These are phyloP conservation scores for Drosophila triauraria DNA, from an alignment of 1,140 invertebrate species.

Conservation along the genomic window DNA sequence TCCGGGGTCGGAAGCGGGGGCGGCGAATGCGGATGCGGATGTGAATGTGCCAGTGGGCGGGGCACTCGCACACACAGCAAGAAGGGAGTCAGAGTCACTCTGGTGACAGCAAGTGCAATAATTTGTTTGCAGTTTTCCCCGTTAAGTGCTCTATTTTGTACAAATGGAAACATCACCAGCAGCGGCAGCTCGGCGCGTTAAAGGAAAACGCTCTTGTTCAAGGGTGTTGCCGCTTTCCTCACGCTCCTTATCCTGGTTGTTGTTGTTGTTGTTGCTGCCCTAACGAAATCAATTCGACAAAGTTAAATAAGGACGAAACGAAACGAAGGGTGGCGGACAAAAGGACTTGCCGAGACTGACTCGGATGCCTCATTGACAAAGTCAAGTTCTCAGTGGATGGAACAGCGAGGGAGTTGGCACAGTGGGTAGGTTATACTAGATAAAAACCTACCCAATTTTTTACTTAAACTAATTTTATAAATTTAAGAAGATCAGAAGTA, in stretches of 20 bases:
- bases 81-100: conserved; percentile 24
- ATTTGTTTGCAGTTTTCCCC: conserved; percentile 84
- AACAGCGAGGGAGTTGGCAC: conserved; percentile 18
- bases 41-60: conserved; percentile 40
- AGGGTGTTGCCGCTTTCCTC: conserved; percentile 57
- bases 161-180: conserved; percentile 81
- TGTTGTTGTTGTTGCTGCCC: conserved; percentile 59
- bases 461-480: neutral
- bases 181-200: conserved; percentile 20
- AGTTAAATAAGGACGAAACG: conserved; percentile 72
- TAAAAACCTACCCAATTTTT: neutral
- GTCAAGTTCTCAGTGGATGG: conserved; percentile 53
- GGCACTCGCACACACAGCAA: conserved; percentile 21
- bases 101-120: conserved; percentile 84
- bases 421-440: conserved; percentile 29
- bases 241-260: neutral
- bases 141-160: conserved; percentile 85
- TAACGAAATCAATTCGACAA: conserved; percentile 83
- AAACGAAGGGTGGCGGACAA: conserved; percentile 37
- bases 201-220: conserved; percentile 55
- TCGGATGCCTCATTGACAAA: conserved; percentile 62
- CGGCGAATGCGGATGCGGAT: neutral
- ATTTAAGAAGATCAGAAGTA: neutral
- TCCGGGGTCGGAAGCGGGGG: conserved; percentile 14
- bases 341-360: conserved; percentile 24